phyloP scores from a whole-genome alignment of 92 coral and sea anemone species.

The Umimayanthus chanpuru region DNA sequence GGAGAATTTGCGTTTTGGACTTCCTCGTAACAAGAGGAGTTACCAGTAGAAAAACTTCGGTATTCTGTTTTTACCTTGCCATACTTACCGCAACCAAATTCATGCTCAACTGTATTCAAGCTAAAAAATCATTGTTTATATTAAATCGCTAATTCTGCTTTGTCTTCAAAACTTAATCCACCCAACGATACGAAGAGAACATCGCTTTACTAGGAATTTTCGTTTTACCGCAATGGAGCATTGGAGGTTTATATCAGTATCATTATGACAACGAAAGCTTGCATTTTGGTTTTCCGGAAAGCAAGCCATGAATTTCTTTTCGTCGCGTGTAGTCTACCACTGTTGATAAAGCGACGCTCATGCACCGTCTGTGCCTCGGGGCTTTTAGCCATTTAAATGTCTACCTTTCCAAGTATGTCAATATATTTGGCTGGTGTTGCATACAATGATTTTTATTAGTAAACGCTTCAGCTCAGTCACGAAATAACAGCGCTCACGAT shows the following conservation, averaged over 20 bases:
- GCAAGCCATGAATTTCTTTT: neutral
- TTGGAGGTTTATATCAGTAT: neutral
- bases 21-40: conserved; percentile 12
- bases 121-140: neutral
- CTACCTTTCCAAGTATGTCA: conserved; percentile 20
- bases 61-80: neutral
- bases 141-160: neutral
- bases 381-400: conserved; percentile 28
- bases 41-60: neutral
- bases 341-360: conserved; percentile 2
- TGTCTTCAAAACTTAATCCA: neutral
- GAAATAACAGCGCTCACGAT: neutral
- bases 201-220: neutral
- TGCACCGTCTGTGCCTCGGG: conserved; percentile 15
- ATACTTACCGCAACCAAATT: neutral
- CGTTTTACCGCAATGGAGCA: neutral
- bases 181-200: neutral
- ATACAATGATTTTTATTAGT: neutral
- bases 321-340: conserved; percentile 21
- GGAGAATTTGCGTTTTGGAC: neutral
- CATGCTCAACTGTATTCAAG: neutral
- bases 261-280: neutral
- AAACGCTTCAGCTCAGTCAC: neutral
- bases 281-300: neutral
- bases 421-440: conserved; percentile 14